Conservation (phyloP, 2,797 vertebrate species). For the Tauraco hartlaubi region DNA sequence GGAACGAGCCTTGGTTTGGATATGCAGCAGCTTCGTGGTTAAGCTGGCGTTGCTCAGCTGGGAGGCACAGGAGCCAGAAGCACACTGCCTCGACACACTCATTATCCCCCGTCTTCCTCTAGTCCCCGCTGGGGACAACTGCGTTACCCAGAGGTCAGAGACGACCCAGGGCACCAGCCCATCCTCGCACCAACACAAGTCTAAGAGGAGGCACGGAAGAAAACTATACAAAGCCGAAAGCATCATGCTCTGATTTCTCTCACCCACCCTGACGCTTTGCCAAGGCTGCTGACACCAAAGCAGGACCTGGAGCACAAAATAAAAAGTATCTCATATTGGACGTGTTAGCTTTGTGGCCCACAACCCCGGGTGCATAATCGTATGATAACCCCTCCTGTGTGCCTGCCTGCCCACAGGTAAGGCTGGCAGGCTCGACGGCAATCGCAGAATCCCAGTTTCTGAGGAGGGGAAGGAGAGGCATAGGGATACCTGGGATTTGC, state of each 20-base stretch:
- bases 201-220: fast-evolving
- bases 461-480: background rate
- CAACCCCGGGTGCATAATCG: background rate
- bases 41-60: background rate
- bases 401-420: background rate
- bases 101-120: fast-evolving
- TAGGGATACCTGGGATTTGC: background rate
- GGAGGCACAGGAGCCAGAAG: background rate
- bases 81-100: fast-evolving
- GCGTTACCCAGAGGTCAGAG: fast-evolving
- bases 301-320: background rate
- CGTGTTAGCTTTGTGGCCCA: fast-evolving
- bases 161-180: background rate
- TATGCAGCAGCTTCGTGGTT: fast-evolving
- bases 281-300: background rate
- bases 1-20: fast-evolving
- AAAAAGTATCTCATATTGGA: background rate
- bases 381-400: background rate
- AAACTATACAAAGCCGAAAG: background rate
- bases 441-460: background rate
- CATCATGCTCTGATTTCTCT: background rate
- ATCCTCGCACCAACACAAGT: background rate
- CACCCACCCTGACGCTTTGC: background rate
- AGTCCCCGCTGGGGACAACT: background rate
- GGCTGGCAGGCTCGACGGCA: fast-evolving